Percentiles rank a stretch among this genome's conserved stretches.
These are phyloP conservation scores for Acleris holmiana DNA, from an alignment of 2,888 invertebrate species.

Conservation along the genomic window DNA sequence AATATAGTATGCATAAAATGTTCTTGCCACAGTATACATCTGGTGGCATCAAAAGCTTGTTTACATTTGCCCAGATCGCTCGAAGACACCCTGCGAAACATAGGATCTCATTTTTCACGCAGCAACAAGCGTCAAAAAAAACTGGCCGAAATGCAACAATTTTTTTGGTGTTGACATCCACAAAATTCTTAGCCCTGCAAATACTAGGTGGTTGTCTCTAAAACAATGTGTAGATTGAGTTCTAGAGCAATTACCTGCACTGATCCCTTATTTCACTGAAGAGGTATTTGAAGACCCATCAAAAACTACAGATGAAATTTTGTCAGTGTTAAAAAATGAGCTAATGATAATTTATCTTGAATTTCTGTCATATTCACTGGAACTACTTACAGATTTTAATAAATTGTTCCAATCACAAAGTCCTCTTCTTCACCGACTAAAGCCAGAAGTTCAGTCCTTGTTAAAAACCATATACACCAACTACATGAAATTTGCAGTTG, in stretches of 20 bases:
- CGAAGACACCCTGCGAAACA: conserved; percentile 9
- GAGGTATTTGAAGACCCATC: conserved; percentile 16
- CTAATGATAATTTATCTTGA: conserved; percentile 7
- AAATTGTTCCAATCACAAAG: conserved; percentile 10
- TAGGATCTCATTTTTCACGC: conserved; percentile 15
- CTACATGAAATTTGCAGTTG: conserved; percentile 9
- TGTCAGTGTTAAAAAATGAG: conserved; percentile 2
- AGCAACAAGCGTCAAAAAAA: neutral
- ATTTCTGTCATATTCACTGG: conserved; percentile 19
- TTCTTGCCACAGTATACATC: conserved; percentile 3
- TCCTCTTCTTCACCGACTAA: conserved; percentile 7
- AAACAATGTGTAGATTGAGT: conserved; percentile 18
- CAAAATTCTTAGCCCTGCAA: conserved; percentile 16
- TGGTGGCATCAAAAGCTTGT: conserved; percentile 7
- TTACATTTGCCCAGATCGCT: conserved; percentile 12
- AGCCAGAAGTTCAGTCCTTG: conserved; percentile 10
- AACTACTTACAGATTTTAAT: conserved; percentile 9
- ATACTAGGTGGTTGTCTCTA: conserved; percentile 18
- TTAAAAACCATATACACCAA: conserved; percentile 12
- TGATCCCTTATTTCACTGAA: conserved; percentile 3
- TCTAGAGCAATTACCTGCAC: conserved; percentile 9
- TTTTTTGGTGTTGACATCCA: conserved; percentile 7
- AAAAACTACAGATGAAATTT: conserved; percentile 15
- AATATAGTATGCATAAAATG: conserved; percentile 15
- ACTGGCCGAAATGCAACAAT: conserved; percentile 1